Evolutionary conservation across 2,888 invertebrate species (phyloP).

Genomic region (Argyra leucocephala): DNA sequence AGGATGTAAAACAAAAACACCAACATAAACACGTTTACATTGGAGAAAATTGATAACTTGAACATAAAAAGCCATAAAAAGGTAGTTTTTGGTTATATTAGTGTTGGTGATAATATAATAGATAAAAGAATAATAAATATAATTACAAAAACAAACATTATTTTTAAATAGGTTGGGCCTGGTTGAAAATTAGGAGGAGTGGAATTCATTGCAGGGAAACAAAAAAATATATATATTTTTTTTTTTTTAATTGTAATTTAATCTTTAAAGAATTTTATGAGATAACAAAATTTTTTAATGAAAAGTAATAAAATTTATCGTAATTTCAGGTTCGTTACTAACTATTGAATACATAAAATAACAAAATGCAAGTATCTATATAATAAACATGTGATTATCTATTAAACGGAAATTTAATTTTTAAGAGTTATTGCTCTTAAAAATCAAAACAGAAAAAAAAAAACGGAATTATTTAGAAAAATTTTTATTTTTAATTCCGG

Average conservation of each 20-base stretch:
- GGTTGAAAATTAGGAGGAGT: not conserved
- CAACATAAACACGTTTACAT: too few relatives aligned
- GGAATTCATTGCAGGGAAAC: not conserved
- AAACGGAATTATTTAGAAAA: too few relatives aligned
- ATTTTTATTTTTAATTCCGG: too few relatives aligned
- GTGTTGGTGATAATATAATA: not conserved
- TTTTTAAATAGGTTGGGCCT: too few relatives aligned
- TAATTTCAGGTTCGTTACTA: not conserved
- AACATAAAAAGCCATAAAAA: not conserved
- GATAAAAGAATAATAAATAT: not conserved
- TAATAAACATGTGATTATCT: too few relatives aligned
- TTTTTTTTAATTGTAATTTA: not conserved
- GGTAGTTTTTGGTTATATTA: not conserved
- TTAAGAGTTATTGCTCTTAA: too few relatives aligned
- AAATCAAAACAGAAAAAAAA: too few relatives aligned
- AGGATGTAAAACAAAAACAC: too few relatives aligned
- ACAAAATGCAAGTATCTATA: too few relatives aligned
- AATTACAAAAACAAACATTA: not conserved
- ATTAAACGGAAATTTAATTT: too few relatives aligned
- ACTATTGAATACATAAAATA: too few relatives aligned
- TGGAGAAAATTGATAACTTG: not conserved
- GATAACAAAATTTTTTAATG: not conserved
- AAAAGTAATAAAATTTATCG: constrained; percentile 6
- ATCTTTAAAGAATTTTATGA: not conserved
- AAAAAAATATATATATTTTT: not conserved